A percentile compares a stretch with the other conserved stretches of the same genome.
Conservation (phyloP, 2,888 invertebrate genomes). For the Panorpa germanica region DNA sequence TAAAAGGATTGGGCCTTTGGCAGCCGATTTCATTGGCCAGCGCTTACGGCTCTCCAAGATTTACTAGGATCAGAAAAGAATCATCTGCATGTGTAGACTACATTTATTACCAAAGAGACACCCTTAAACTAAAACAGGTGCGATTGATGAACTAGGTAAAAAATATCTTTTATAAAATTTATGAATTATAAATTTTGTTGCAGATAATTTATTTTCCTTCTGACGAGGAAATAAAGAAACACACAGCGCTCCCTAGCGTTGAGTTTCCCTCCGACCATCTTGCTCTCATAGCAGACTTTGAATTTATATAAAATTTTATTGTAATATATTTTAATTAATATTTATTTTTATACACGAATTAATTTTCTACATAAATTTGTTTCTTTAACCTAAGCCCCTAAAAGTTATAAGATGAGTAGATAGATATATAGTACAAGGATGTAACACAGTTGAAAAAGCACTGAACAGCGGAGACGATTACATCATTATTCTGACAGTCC, state of each 20-base stretch:
- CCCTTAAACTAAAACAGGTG: conserved; percentile 43
- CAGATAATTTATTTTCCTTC: conserved; percentile 68
- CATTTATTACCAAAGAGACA: conserved; percentile 59
- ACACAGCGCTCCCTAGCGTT: conserved; percentile 70
- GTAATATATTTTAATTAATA: too few relatives aligned
- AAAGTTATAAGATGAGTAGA: too few relatives aligned
- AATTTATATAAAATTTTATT: too few relatives aligned
- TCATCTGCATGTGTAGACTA: conserved; percentile 85
- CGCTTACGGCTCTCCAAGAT: conserved; percentile 68
- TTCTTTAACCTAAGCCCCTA: too few relatives aligned
- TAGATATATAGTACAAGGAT: too few relatives aligned
- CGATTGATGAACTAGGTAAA: too few relatives aligned
- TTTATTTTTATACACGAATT: too few relatives aligned
- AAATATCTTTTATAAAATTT: too few relatives aligned
- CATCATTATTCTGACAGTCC: too few relatives aligned
- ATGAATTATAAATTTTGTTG: conserved; percentile 15
- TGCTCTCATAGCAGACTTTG: conserved; percentile 66
- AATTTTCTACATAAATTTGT: too few relatives aligned
- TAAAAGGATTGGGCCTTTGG: conserved; percentile 36
- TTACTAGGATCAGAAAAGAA: conserved; percentile 65
- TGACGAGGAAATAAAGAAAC: conserved; percentile 49
- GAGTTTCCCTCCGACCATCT: conserved; percentile 91
- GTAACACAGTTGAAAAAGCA: too few relatives aligned
- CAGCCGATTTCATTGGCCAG: conserved; percentile 49
- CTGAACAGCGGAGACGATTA: too few relatives aligned